These are phyloP conservation scores for Uromys caudimaculatus DNA, from an alignment of 2,797 vertebrate genomes.

Conservation along the genomic window DNA sequence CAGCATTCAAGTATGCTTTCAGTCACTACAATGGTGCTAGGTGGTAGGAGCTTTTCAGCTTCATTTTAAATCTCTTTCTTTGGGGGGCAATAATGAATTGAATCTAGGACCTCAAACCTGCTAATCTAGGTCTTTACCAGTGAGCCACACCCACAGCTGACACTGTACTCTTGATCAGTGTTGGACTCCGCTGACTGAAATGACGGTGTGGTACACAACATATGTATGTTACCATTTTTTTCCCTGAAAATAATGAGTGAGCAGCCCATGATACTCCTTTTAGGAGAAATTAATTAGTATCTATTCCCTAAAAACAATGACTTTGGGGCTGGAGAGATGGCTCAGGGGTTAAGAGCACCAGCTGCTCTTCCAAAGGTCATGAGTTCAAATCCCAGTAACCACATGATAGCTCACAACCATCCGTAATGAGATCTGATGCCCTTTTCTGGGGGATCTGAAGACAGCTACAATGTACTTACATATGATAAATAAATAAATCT, in stretches of 20 bases:
- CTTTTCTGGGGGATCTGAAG: too few relatives aligned
- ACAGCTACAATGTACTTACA: too few relatives aligned
- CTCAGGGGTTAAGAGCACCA: too few relatives aligned
- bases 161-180: not conserved
- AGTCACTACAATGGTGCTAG: not conserved
- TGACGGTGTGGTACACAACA: not conserved
- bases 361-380: too few relatives aligned
- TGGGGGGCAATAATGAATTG: not conserved
- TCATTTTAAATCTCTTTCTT: not conserved
- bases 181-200: not conserved
- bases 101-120: not conserved
- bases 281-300: slow-evolving; percentile 10
- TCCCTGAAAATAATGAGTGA: not conserved
- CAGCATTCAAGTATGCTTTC: not conserved
- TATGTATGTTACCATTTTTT: not conserved
- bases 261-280: not conserved
- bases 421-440: too few relatives aligned
- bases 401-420: too few relatives aligned
- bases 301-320: slow-evolving; percentile 30
- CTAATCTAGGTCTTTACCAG: not conserved
- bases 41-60: not conserved
- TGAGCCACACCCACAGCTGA: not conserved
- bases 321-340: not conserved
- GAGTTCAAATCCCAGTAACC: too few relatives aligned
- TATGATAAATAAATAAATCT: too few relatives aligned